Percentiles rank a stretch among this genome's conserved stretches.
These are phyloP conservation scores for Criorhina ranunculi DNA, from an alignment of 2,888 invertebrate genomes.

Conservation along the genomic window DNA sequence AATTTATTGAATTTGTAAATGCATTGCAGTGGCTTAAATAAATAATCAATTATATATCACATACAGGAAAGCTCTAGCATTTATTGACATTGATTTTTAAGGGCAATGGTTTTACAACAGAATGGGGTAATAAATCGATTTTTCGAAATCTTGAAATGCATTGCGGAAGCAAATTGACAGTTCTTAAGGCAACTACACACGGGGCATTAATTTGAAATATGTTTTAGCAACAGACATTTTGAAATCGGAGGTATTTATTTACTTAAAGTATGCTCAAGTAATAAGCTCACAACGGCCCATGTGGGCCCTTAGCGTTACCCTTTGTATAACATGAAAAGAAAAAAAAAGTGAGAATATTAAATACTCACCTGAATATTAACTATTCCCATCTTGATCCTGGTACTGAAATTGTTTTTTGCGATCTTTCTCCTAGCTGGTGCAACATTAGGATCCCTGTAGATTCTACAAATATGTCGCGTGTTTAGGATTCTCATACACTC, in stretches of 20 bases:
- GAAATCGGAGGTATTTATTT: neutral
- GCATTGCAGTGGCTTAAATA: constrained; percentile 28
- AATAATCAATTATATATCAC: constrained; percentile 30
- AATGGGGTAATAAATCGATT: constrained; percentile 36
- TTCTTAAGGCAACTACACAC: constrained; percentile 1
- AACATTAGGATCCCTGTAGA: too few relatives aligned
- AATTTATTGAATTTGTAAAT: constrained; percentile 11
- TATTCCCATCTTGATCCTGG: too few relatives aligned
- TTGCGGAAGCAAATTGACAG: neutral
- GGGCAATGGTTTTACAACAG: neutral
- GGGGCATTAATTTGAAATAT: neutral
- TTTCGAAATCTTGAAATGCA: constrained; percentile 14
- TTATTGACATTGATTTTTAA: neutral
- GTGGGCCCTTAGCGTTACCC: too few relatives aligned
- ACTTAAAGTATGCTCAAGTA: too few relatives aligned
- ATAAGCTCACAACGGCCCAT: too few relatives aligned
- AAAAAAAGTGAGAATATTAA: too few relatives aligned
- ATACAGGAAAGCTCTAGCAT: neutral
- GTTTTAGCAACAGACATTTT: neutral
- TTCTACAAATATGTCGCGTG: too few relatives aligned
- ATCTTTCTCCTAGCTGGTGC: too few relatives aligned
- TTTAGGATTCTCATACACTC: too few relatives aligned
- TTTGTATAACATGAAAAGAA: too few relatives aligned
- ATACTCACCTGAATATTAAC: too few relatives aligned
- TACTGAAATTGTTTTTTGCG: too few relatives aligned